Evolutionary conservation across 2,113 vertebrate species (phyloP).

Genomic region (Muntiacus reevesi): DNA sequence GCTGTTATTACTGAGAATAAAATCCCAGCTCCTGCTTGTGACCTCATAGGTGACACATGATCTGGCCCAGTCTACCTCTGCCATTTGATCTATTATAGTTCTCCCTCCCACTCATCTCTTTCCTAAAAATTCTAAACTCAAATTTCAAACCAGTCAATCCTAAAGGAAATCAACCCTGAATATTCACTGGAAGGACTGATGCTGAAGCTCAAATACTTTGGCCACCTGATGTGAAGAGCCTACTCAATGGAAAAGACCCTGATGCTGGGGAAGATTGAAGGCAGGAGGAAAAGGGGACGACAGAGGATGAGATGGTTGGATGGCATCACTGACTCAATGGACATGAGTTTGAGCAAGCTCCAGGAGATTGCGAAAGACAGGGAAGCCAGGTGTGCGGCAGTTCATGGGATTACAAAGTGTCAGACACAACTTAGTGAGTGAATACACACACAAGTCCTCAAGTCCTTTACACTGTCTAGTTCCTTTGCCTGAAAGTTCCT

Average conservation of each 20-base stretch:
- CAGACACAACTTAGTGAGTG: not conserved
- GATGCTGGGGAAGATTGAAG: not conserved
- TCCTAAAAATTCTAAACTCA: not conserved
- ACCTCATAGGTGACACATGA: not conserved
- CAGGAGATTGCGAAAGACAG: not conserved
- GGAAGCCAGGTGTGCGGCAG: rapidly evolving
- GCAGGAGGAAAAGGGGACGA: not conserved
- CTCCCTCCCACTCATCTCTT: not conserved
- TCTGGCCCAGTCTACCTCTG: not conserved
- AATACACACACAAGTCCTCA: not conserved
- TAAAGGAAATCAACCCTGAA: not conserved
- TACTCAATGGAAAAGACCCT: not conserved
- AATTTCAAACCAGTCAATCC: not conserved
- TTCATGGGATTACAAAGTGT: not conserved
- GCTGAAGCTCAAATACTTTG: not conserved
- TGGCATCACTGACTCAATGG: not conserved
- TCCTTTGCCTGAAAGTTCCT: not conserved
- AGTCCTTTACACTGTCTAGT: not conserved
- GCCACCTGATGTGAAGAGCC: not conserved
- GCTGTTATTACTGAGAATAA: not conserved
- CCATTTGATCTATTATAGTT: not conserved
- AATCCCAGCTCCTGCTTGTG: not conserved
- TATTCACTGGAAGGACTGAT: not conserved
- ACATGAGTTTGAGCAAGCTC: not conserved
- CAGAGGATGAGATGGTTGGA: not conserved